Evolutionary conservation across 2,888 invertebrate species (phyloP).

Genomic region (Kuschelorhynchus macadamiae): DNA sequence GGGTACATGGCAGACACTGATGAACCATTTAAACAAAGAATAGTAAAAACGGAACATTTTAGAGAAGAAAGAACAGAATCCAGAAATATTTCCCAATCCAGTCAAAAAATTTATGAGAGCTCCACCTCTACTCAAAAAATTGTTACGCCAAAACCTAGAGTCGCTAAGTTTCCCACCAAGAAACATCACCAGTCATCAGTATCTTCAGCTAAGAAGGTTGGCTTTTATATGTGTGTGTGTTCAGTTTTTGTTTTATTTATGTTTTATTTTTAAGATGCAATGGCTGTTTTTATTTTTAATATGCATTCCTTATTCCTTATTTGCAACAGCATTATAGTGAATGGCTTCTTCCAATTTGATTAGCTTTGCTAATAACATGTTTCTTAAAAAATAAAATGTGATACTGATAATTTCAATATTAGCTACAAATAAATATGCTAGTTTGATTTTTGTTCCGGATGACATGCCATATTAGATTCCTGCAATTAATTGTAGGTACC

Average conservation of each 20-base stretch:
- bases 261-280: constrained; percentile 32
- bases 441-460: too few relatives aligned
- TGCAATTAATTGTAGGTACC: too few relatives aligned
- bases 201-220: constrained; percentile 67
- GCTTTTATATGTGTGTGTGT: too few relatives aligned
- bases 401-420: not conserved
- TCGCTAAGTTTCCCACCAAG: constrained; percentile 63
- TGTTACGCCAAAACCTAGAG: constrained; percentile 55
- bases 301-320: constrained; percentile 31
- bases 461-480: too few relatives aligned
- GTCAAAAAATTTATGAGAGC: constrained; percentile 59
- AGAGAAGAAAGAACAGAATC: constrained; percentile 63
- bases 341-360: constrained; percentile 43
- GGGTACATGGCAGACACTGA: constrained; percentile 82
- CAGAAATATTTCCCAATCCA: constrained; percentile 61
- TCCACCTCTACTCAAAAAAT: constrained; percentile 53
- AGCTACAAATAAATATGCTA: too few relatives aligned
- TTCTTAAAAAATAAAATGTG: not conserved
- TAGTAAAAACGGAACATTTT: constrained; percentile 60
- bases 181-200: constrained; percentile 61
- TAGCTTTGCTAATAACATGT: not conserved
- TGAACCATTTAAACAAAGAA: constrained; percentile 70
- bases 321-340: constrained; percentile 29
- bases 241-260: too few relatives aligned
- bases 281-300: constrained; percentile 39